phyloP scores from a whole-genome alignment of 2,113 vertebrate genomes.

The Cisticola juncidis region DNA sequence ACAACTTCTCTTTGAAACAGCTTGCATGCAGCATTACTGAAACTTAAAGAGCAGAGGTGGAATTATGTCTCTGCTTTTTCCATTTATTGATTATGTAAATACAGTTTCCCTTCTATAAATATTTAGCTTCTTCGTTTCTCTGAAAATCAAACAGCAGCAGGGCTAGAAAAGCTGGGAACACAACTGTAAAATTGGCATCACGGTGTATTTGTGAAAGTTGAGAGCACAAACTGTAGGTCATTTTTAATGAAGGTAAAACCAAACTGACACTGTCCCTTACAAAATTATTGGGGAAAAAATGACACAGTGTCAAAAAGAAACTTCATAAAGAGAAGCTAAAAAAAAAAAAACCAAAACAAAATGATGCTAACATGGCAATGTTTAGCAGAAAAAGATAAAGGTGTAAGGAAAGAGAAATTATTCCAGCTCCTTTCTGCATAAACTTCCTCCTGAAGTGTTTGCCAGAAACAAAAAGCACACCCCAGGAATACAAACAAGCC shows the following conservation, averaged over 20 bases:
- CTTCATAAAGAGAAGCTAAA: neutral
- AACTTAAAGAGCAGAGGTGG: constrained; percentile 1
- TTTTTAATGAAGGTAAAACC: neutral
- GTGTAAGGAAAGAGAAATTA: neutral
- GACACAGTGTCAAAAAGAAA: neutral
- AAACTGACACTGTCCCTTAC: neutral
- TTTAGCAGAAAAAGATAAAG: neutral
- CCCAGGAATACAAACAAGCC: neutral
- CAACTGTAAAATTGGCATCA: neutral
- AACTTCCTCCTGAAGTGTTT: neutral
- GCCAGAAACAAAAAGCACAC: neutral
- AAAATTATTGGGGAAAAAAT: neutral
- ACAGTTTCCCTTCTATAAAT: constrained; percentile 20
- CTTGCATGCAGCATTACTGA: neutral
- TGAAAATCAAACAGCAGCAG: constrained; percentile 20
- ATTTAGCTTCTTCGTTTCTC: constrained; percentile 21
- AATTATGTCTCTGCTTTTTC: constrained; percentile 11
- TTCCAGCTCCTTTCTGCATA: neutral
- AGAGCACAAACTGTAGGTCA: neutral
- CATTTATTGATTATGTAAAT: constrained; percentile 51
- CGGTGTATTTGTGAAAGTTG: neutral
- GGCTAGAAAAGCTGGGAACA: constrained; percentile 1
- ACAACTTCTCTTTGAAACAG: constrained; percentile 7
- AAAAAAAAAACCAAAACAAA: neutral
- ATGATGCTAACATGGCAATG: neutral